These are phyloP conservation scores for Strigops habroptila DNA, from an alignment of 2,113 vertebrate genomes.

Conservation along the genomic window DNA sequence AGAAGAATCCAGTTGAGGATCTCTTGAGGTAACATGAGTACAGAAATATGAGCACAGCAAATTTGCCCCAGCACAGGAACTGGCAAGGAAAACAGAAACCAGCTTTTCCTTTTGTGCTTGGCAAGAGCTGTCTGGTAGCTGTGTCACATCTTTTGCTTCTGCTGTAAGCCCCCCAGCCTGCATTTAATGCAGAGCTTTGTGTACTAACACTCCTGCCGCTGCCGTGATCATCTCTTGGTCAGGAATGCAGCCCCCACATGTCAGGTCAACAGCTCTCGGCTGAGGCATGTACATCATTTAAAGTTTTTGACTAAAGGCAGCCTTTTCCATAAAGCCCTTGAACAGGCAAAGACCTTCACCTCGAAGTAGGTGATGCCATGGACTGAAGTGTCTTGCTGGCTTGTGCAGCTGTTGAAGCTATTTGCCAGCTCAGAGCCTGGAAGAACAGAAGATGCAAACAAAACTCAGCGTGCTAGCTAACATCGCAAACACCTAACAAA, in stretches of 20 bases:
- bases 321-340: neutral
- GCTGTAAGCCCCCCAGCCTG: neutral
- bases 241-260: neutral
- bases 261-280: neutral
- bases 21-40: neutral
- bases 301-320: neutral
- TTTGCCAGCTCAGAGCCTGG: neutral
- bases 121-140: neutral
- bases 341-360: neutral
- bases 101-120: neutral
- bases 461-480: neutral
- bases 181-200: neutral
- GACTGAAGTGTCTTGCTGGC: neutral
- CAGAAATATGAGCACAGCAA: neutral
- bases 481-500: neutral
- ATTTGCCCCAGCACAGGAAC: neutral
- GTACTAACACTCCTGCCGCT: neutral
- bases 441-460: neutral
- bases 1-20: accelerated
- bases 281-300: accelerated
- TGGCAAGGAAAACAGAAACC: neutral
- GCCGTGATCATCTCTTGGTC: neutral
- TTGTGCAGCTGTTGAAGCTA: neutral
- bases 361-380: neutral
- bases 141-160: neutral